Evolutionary conservation across 2,797 vertebrate genomes (phyloP).

Genomic region (Falco cherrug): DNA sequence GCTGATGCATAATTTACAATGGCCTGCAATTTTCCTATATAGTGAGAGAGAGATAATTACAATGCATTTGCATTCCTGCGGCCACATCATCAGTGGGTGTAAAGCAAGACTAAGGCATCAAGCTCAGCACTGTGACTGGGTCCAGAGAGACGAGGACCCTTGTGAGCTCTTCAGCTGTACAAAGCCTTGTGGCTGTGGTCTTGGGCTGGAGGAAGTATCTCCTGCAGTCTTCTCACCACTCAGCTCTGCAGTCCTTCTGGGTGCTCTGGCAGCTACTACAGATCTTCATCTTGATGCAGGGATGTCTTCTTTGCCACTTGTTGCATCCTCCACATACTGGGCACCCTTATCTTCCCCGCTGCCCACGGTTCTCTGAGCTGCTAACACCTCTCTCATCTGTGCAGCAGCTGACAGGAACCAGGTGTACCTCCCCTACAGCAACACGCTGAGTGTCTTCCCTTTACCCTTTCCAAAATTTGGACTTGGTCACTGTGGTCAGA

Average conservation of each 20-base stretch:
- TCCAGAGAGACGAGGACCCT: background rate
- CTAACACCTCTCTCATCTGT: background rate
- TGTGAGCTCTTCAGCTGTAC: background rate
- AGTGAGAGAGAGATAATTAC: background rate
- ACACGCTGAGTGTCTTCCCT: background rate
- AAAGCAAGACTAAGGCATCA: background rate
- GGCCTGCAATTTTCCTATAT: background rate
- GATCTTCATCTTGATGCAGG: background rate
- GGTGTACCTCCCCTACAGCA: background rate
- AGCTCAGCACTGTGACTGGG: background rate
- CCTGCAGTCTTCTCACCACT: background rate
- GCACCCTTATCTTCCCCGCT: background rate
- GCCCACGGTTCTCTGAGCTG: background rate
- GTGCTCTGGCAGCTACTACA: background rate
- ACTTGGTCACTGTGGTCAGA: background rate
- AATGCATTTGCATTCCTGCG: background rate
- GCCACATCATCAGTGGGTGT: background rate
- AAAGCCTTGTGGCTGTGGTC: background rate
- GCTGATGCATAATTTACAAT: conserved; percentile 34
- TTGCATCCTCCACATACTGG: background rate
- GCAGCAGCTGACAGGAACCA: background rate
- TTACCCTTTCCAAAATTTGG: background rate
- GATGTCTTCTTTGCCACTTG: background rate
- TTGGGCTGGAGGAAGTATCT: background rate
- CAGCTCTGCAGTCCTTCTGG: background rate